Base-by-base conservation (phyloP, 2,797 vertebrate genomes). In the Hafferia zeledoni region DNA sequence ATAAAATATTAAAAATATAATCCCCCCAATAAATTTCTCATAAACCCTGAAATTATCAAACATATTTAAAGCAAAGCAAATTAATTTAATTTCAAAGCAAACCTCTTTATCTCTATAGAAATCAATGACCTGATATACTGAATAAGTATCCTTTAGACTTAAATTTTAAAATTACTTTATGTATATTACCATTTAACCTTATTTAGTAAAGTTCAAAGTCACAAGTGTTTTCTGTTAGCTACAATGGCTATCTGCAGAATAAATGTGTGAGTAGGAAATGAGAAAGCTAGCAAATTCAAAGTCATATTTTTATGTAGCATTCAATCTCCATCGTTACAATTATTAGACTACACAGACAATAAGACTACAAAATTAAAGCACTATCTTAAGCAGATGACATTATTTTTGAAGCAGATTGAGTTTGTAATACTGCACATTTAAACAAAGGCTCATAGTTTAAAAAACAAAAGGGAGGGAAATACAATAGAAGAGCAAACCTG, bases 381-480 rank as follows among this genome's bases (percentile, higher is more conserved):
- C 4, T 64, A 5, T 37, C 37, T 78, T 31, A 81, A 76, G 52
- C 2, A 74, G 31, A 60, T 50, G 14, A 83, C 43, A 83, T 56
- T 76, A 47, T 68, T 76, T 91, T 35, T 72, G 13, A 61, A 83
- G 85, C 37, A 70, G 60, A 69, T 28, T 75, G 43, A 83, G 75
- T 87, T 63, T 95, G 35, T 24, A 87, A 79, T 31, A 59, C 16
- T 8, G 64, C 33, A 77, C 70, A 72, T 52, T 95, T 69, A 88
- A 94, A 95, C 46, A 88, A 93, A 97, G 91, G 35, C 25, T 80
- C 50, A 57, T 55, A 56, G 33, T 65, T 69, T 90, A 81, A 94
- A 95, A 96, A 95, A 87, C 53, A 92, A 95, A 97, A 70, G 37
- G 72, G 75, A 95, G 13, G 13, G 72, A 77, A 83, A 95, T 18